phyloP scores from a whole-genome alignment of 2,888 invertebrate species.

The Pyrocoelia pectoralis region DNA sequence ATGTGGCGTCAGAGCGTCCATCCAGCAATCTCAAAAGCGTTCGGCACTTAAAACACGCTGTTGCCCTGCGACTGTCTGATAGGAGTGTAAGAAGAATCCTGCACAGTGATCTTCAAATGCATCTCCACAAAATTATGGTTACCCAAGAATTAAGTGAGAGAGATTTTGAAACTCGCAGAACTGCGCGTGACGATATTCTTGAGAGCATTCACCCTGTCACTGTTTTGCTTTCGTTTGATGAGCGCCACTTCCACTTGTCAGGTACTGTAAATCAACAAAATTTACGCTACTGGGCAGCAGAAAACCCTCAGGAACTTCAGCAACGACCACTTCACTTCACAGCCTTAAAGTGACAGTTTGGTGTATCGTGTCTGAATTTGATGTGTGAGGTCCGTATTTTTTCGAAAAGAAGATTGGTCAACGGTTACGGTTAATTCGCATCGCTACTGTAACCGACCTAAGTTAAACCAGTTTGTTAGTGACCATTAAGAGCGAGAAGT shows the following conservation, averaged over 20 bases:
- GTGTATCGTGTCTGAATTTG: conserved; percentile 3
- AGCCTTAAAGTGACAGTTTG: conserved; percentile 13
- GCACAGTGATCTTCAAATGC: background rate
- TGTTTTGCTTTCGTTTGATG: conserved; percentile 19
- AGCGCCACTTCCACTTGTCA: conserved; percentile 38
- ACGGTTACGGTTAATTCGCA: background rate
- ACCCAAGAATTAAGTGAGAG: conserved; percentile 3
- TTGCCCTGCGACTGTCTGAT: background rate
- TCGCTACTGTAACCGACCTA: background rate
- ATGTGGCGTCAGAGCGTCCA: no score
- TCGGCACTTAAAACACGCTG: background rate
- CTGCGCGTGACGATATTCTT: background rate
- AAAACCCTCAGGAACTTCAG: conserved; percentile 37
- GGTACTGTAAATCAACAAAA: conserved; percentile 41
- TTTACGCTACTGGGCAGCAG: conserved; percentile 35
- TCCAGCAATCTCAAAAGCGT: background rate
- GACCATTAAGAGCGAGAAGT: background rate
- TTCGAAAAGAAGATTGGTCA: background rate
- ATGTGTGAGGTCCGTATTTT: conserved; percentile 1
- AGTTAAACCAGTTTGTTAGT: background rate
- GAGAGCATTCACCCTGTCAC: background rate
- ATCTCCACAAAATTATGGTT: conserved; percentile 1
- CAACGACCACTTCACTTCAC: conserved; percentile 41
- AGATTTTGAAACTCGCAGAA: background rate
- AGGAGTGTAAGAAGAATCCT: conserved; percentile 5